phyloP scores from a whole-genome alignment of 2,888 invertebrate species.

The Sphaerophoria taeniata region DNA sequence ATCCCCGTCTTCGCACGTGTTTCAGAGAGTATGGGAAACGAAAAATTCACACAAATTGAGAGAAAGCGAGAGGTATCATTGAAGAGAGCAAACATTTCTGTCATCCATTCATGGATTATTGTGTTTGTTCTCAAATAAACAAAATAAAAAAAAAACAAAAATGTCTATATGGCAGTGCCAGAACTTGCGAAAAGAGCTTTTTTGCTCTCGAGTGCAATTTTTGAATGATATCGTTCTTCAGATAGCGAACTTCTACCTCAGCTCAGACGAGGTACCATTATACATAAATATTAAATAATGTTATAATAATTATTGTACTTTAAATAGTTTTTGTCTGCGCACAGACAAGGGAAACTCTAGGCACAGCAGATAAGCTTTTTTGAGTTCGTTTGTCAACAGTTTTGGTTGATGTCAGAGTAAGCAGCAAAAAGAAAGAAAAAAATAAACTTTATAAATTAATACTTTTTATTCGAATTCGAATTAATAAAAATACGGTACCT shows the following conservation, averaged over 20 bases:
- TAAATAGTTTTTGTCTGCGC: constrained; percentile 62
- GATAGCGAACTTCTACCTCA: no score
- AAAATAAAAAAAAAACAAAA: not conserved
- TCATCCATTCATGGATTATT: constrained; percentile 66
- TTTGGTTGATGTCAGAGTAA: constrained; percentile 40
- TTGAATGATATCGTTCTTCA: constrained; percentile 4
- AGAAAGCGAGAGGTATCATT: not conserved
- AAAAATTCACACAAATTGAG: not conserved
- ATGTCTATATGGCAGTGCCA: not conserved
- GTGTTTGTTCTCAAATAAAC: constrained; percentile 35
- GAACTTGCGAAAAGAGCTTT: constrained; percentile 45
- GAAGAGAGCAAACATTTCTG: constrained; percentile 52
- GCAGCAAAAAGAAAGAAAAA: not conserved
- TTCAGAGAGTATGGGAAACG: constrained; percentile 1
- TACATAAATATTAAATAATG: constrained; percentile 5
- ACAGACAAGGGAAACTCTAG: not conserved
- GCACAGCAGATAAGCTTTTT: constrained; percentile 25
- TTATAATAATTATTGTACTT: constrained; percentile 2
- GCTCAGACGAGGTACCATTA: not conserved
- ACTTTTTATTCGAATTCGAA: no score
- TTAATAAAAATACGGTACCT: no score
- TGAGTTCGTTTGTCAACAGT: constrained; percentile 43
- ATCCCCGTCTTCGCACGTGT: constrained; percentile 1
- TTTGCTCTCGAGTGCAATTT: constrained; percentile 29
- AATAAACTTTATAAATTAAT: no score